Percentiles rank a stretch among this genome's conserved stretches.
phyloP scores from a whole-genome alignment of 2,888 invertebrate species.

The Scaptomyza caliginosa region DNA sequence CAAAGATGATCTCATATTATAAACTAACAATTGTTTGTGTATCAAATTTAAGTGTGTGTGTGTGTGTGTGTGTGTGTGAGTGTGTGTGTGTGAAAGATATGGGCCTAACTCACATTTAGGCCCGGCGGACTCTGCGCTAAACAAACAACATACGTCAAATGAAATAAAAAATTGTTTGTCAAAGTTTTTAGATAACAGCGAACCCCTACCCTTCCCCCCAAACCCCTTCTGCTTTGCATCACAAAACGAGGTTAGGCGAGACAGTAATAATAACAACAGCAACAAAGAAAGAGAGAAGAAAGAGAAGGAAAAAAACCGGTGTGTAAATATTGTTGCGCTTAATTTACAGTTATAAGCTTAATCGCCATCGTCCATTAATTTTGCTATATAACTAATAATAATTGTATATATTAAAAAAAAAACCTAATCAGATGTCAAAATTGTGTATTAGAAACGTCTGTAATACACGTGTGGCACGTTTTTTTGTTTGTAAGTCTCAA shows the following conservation, averaged over 20 bases:
- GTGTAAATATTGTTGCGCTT: conserved; percentile 69
- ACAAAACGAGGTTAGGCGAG: conserved; percentile 27
- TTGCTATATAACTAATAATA: not conserved
- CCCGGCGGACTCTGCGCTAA: conserved; percentile 40
- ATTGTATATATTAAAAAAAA: not conserved
- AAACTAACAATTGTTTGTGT: conserved; percentile 77
- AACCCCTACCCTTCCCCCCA: not conserved
- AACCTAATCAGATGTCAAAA: conserved; percentile 28
- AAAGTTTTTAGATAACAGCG: conserved; percentile 73
- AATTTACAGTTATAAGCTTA: conserved; percentile 69
- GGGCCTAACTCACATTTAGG: conserved; percentile 36
- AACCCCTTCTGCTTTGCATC: not conserved
- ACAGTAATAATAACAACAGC: conserved; percentile 20
- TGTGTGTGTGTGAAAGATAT: conserved; percentile 44
- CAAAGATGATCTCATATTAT: conserved; percentile 69
- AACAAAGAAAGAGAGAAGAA: not conserved
- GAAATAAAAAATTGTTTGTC: conserved; percentile 66
- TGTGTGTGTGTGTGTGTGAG: not conserved
- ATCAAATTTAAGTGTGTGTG: conserved; percentile 59
- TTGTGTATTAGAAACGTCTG: not conserved
- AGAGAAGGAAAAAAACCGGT: conserved; percentile 16
- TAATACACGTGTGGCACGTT: conserved; percentile 67
- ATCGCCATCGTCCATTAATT: conserved; percentile 16
- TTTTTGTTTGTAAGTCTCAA: conserved; percentile 35
- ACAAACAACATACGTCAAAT: conserved; percentile 71